phyloP scores from a whole-genome alignment of 2,797 vertebrate genomes.

The Epinephelus awoara region DNA sequence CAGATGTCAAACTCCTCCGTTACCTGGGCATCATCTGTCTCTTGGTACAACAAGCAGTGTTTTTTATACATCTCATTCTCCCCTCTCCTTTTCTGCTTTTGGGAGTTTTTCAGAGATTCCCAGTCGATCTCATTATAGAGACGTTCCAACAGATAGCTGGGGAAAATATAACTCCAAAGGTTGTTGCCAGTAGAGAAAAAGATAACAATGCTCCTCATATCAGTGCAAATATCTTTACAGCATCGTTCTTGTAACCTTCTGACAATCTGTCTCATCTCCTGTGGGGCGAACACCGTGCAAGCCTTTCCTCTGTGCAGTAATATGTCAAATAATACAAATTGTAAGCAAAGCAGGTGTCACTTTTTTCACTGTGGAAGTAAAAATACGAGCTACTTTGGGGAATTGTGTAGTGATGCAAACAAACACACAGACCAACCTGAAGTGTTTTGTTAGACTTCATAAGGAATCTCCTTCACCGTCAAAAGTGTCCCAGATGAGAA shows the following conservation, averaged over 20 bases:
- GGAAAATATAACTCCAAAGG: constrained; percentile 56
- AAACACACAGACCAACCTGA: constrained; percentile 23
- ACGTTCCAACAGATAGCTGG: constrained; percentile 45
- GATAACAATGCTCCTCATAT: constrained; percentile 57
- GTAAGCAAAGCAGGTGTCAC: constrained; percentile 33
- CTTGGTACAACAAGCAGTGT: constrained; percentile 13
- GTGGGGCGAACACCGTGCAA: constrained; percentile 18
- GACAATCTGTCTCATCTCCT: constrained; percentile 52
- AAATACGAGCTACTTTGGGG: constrained; percentile 13
- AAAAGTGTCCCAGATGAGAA: constrained; percentile 8
- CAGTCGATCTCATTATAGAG: constrained; percentile 71
- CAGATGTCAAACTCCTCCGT: constrained; percentile 51
- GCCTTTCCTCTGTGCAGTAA: constrained; percentile 27
- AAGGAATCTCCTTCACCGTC: not conserved
- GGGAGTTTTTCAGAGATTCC: constrained; percentile 55
- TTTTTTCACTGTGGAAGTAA: constrained; percentile 6
- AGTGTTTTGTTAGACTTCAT: constrained; percentile 14
- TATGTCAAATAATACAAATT: constrained; percentile 55
- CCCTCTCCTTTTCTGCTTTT: constrained; percentile 24
- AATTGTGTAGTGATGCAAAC: constrained; percentile 22
- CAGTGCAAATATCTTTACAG: constrained; percentile 50
- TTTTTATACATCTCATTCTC: constrained; percentile 12
- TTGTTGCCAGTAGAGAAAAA: constrained; percentile 21
- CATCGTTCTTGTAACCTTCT: constrained; percentile 40
- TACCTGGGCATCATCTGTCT: constrained; percentile 44